Percentiles rank a stretch among this genome's conserved stretches.
Evolutionary conservation across 2,113 vertebrate species (phyloP).

Genomic region (Brachyhypopomus gauderio): DNA sequence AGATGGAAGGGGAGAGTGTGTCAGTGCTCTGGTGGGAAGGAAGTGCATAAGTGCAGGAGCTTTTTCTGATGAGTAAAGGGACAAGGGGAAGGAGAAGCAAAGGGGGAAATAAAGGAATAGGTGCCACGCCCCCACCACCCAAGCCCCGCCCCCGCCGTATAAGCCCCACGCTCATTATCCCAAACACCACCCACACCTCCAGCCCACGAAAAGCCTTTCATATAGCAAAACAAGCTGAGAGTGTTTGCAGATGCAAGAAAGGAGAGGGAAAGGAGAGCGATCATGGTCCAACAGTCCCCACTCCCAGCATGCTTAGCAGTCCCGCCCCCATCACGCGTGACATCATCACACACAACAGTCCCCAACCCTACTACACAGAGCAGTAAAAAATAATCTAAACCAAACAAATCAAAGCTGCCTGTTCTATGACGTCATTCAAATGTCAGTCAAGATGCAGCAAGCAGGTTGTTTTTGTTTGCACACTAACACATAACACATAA

Average conservation of each 20-base stretch:
- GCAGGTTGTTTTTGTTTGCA: neutral
- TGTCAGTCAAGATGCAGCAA: neutral
- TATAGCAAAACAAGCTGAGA: slow-evolving; percentile 26
- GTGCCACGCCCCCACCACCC: slow-evolving; percentile 42
- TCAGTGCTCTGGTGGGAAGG: slow-evolving; percentile 87
- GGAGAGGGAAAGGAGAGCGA: neutral
- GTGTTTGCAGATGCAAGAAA: slow-evolving; percentile 7
- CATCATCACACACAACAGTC: no score
- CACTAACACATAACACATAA: neutral
- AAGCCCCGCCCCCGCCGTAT: neutral
- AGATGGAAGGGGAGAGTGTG: slow-evolving; percentile 92
- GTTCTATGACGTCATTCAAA: no score
- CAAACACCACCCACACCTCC: slow-evolving; percentile 2
- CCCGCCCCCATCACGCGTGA: no score
- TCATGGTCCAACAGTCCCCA: neutral
- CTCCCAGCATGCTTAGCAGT: neutral
- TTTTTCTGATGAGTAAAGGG: slow-evolving; percentile 60
- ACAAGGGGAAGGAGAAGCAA: slow-evolving; percentile 76
- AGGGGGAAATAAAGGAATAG: slow-evolving; percentile 57
- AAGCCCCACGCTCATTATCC: slow-evolving; percentile 29
- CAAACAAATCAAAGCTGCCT: no score
- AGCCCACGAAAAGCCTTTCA: neutral
- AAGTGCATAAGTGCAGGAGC: slow-evolving; percentile 73
- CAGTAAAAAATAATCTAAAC: no score
- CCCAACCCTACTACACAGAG: no score